These are phyloP conservation scores for Mastacembelus armatus DNA, from an alignment of 2,797 vertebrate species.

Conservation along the genomic window DNA sequence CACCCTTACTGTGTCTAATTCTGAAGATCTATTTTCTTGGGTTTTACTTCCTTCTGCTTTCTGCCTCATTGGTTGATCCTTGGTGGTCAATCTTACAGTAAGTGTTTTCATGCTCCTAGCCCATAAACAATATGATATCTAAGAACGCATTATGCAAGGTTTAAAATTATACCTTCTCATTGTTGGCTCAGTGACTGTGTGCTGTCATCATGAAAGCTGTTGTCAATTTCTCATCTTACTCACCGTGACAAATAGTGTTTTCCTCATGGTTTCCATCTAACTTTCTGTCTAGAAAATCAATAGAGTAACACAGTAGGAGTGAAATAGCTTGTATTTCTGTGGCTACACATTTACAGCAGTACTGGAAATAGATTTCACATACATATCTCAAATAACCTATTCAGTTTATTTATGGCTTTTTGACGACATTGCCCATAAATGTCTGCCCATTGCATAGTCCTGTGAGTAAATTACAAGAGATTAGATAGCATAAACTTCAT, in stretches of 20 bases:
- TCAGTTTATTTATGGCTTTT: constrained; percentile 75
- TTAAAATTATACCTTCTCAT: constrained; percentile 41
- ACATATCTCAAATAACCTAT: constrained; percentile 67
- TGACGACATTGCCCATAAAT: constrained; percentile 57
- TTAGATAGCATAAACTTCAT: constrained; percentile 47
- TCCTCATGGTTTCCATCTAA: constrained; percentile 51
- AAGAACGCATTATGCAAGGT: constrained; percentile 38
- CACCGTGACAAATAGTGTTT: constrained; percentile 54
- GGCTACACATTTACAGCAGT: constrained; percentile 37
- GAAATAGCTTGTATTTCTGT: constrained; percentile 40
- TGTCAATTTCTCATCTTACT: constrained; percentile 55
- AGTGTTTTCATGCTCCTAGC: constrained; percentile 61
- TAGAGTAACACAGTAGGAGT: constrained; percentile 43
- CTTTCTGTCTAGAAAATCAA: constrained; percentile 63
- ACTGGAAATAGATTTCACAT: constrained; percentile 51
- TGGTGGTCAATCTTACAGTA: constrained; percentile 57
- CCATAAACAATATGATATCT: constrained; percentile 56
- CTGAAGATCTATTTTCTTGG: constrained; percentile 43
- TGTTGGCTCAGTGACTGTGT: constrained; percentile 39
- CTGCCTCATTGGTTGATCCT: constrained; percentile 65
- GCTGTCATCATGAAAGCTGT: constrained; percentile 29
- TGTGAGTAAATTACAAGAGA: constrained; percentile 52
- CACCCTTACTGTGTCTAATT: constrained; percentile 36
- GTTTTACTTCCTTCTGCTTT: constrained; percentile 57
- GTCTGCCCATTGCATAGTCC: constrained; percentile 52